These are phyloP conservation scores for Ammodytes marinus DNA, from an alignment of 2,113 vertebrate genomes.

Conservation along the genomic window DNA sequence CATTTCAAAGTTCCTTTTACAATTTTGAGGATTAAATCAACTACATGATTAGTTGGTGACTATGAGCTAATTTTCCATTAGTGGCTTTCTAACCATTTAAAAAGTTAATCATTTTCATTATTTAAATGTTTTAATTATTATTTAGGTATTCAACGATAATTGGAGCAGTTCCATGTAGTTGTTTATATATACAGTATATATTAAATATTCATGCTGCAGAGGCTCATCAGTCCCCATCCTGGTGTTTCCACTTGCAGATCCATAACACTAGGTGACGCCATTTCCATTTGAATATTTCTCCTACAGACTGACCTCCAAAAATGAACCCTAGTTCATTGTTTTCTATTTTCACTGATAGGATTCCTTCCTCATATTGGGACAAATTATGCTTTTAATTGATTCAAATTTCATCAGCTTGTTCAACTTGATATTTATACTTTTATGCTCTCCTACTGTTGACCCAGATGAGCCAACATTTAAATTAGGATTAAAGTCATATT, in stretches of 20 bases:
- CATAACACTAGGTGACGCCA: constrained; percentile 65
- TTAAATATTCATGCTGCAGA: background rate
- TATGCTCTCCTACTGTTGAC: background rate
- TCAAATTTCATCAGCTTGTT: background rate
- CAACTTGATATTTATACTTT: background rate
- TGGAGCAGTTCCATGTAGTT: background rate
- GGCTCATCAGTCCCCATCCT: background rate
- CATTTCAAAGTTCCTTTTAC: background rate
- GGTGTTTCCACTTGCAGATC: constrained; percentile 18
- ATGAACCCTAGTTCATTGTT: background rate
- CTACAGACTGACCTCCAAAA: background rate
- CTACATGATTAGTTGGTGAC: background rate
- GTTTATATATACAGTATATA: background rate
- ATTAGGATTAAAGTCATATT: background rate
- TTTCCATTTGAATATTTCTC: constrained; percentile 14
- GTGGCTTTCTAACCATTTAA: background rate
- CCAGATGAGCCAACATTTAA: no score
- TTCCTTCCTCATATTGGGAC: background rate
- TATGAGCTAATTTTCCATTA: background rate
- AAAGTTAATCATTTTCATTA: background rate
- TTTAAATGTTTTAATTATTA: background rate
- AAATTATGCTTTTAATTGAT: background rate
- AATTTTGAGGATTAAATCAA: background rate
- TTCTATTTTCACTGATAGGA: background rate
- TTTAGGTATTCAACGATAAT: background rate